phyloP scores from a whole-genome alignment of 2,888 invertebrate genomes.

The Andrena fulva region DNA sequence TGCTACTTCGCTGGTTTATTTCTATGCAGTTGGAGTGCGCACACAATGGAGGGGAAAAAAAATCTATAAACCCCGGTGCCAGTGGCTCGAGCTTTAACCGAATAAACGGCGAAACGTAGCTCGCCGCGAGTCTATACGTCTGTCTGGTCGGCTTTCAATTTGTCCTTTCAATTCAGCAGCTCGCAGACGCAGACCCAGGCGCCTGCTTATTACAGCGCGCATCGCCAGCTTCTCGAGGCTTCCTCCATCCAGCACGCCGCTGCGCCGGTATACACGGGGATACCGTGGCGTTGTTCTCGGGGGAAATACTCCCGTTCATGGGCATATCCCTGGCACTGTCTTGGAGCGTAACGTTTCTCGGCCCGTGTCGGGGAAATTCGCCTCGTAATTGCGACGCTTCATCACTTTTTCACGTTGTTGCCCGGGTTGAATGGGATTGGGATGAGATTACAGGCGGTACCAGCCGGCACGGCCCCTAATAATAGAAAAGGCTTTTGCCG shows the following conservation, averaged over 20 bases:
- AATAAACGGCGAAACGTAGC: background rate
- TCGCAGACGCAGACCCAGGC: background rate
- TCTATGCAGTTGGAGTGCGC: background rate
- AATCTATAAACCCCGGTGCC: background rate
- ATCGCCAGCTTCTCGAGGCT: conserved; percentile 5
- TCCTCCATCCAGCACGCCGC: conserved; percentile 1
- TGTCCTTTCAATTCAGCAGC: conserved; percentile 35
- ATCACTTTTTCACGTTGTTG: conserved; percentile 66
- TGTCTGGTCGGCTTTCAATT: conserved; percentile 37
- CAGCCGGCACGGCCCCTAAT: conserved; percentile 34
- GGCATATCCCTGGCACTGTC: conserved; percentile 45
- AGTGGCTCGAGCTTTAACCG: conserved; percentile 6
- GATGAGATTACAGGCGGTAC: conserved; percentile 44
- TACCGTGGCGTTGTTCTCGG: conserved; percentile 65
- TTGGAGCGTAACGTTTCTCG: conserved; percentile 31
- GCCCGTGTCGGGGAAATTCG: conserved; percentile 56
- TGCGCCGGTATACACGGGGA: background rate
- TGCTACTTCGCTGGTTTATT: background rate
- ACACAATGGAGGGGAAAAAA: background rate
- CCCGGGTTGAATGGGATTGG: conserved; percentile 44
- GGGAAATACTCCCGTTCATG: conserved; percentile 72
- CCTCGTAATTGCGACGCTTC: conserved; percentile 67
- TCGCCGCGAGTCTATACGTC: background rate
- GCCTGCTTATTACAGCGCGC: conserved; percentile 29
- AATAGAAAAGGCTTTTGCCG: conserved; percentile 41